Evolutionary conservation across 2,888 invertebrate species (phyloP).

Genomic region (Antitype chi): DNA sequence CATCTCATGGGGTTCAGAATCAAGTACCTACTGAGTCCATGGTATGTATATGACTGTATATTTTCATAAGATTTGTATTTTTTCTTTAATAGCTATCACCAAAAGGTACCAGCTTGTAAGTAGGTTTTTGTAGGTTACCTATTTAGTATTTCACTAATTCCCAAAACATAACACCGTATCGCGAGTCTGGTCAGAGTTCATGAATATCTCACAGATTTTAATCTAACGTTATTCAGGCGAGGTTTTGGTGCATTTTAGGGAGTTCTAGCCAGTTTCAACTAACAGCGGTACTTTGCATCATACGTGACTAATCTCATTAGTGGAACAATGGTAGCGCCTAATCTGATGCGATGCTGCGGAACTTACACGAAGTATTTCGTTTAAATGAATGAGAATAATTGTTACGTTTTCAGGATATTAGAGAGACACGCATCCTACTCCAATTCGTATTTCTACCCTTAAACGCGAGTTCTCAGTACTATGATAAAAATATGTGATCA

Average conservation of each 20-base stretch:
- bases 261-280: conserved; percentile 78
- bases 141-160: conserved; percentile 7
- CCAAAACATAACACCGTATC: conserved; percentile 23
- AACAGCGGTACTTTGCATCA: conserved; percentile 78
- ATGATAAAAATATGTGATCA: no score
- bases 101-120: not conserved
- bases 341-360: conserved; percentile 77
- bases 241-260: conserved; percentile 81
- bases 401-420: not conserved
- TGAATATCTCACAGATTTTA: conserved; percentile 63
- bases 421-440: no score
- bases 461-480: no score
- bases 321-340: conserved; percentile 80
- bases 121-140: no score
- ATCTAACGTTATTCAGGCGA: conserved; percentile 75
- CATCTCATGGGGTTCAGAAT: no score
- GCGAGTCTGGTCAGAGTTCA: conserved; percentile 43
- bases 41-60: no score
- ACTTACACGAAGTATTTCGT: conserved; percentile 62
- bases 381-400: conserved; percentile 18
- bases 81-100: not conserved
- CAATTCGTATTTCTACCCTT: no score
- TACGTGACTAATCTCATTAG: conserved; percentile 83
- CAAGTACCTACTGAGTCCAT: no score
- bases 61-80: not conserved